These are phyloP conservation scores for Colletes collaris DNA, from an alignment of 2,888 invertebrate genomes.

Conservation along the genomic window DNA sequence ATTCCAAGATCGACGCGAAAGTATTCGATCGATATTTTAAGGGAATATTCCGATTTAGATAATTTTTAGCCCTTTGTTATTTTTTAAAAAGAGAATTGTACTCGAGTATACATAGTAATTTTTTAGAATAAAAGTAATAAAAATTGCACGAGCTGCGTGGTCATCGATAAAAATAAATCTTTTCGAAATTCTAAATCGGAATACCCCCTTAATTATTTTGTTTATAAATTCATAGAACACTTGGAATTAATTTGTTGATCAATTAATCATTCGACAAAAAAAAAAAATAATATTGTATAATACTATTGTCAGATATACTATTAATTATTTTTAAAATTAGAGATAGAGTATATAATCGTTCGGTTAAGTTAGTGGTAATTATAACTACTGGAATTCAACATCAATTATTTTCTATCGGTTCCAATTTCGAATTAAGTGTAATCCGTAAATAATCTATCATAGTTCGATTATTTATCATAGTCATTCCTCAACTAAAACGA, in stretches of 20 bases:
- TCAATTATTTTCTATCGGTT: slow-evolving; percentile 9
- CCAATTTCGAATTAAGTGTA: not conserved
- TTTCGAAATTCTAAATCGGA: slow-evolving; percentile 8
- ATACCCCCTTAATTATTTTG: slow-evolving; percentile 22
- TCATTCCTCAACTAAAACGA: not conserved
- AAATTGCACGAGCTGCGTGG: no score
- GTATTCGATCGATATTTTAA: no score
- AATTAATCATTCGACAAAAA: slow-evolving; percentile 28
- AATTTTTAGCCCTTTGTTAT: no score
- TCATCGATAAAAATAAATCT: no score
- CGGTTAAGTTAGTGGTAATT: not conserved
- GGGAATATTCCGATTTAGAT: no score
- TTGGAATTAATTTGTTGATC: slow-evolving; percentile 30
- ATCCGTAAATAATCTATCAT: not conserved
- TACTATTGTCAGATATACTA: slow-evolving; percentile 26
- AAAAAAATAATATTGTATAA: slow-evolving; percentile 19
- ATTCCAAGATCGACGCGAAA: slow-evolving; percentile 16
- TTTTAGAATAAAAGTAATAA: no score
- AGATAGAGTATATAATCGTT: slow-evolving; percentile 9
- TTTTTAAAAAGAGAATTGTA: no score
- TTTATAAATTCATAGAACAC: slow-evolving; percentile 40
- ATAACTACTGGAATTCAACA: not conserved
- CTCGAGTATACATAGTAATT: no score
- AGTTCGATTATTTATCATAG: slow-evolving; percentile 10
- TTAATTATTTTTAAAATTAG: slow-evolving; percentile 12